These are phyloP conservation scores for Neuroscelio doddi DNA, from an alignment of 2,888 invertebrate genomes.

Conservation along the genomic window DNA sequence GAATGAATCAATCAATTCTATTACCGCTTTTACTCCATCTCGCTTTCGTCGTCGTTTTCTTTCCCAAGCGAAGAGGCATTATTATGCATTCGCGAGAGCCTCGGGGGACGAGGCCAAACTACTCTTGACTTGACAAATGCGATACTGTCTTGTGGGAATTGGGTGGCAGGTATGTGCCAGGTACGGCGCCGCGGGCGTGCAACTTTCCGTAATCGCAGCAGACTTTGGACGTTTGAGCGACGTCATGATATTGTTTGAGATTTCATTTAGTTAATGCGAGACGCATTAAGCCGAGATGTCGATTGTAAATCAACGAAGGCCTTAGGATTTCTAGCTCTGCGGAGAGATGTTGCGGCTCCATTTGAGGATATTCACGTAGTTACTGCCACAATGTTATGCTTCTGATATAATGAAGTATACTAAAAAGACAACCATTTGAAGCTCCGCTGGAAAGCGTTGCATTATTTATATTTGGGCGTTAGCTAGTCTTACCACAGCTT, in stretches of 20 bases:
- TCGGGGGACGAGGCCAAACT: slow-evolving; percentile 5
- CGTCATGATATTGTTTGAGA: neutral
- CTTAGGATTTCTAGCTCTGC: too few relatives aligned
- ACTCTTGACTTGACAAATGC: slow-evolving; percentile 13
- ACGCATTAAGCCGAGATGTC: too few relatives aligned
- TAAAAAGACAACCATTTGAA: too few relatives aligned
- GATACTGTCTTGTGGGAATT: slow-evolving; percentile 14
- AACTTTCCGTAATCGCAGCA: slow-evolving; percentile 8
- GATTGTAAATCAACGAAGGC: too few relatives aligned
- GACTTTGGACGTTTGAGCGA: slow-evolving; percentile 4
- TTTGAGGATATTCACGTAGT: too few relatives aligned
- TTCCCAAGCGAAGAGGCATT: neutral
- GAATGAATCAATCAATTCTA: neutral
- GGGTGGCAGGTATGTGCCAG: slow-evolving; percentile 1
- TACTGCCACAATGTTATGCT: too few relatives aligned
- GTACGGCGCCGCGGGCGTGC: neutral
- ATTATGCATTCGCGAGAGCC: neutral
- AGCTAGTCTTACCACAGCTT: too few relatives aligned
- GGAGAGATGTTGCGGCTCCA: too few relatives aligned
- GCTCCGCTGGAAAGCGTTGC: too few relatives aligned
- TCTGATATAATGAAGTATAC: too few relatives aligned
- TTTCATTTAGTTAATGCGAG: too few relatives aligned
- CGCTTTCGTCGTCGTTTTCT: neutral
- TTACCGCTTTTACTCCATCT: neutral
- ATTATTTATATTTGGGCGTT: too few relatives aligned